These are phyloP conservation scores for Torymus aiolomorphi DNA, from an alignment of 2,888 invertebrate species.

Conservation along the genomic window DNA sequence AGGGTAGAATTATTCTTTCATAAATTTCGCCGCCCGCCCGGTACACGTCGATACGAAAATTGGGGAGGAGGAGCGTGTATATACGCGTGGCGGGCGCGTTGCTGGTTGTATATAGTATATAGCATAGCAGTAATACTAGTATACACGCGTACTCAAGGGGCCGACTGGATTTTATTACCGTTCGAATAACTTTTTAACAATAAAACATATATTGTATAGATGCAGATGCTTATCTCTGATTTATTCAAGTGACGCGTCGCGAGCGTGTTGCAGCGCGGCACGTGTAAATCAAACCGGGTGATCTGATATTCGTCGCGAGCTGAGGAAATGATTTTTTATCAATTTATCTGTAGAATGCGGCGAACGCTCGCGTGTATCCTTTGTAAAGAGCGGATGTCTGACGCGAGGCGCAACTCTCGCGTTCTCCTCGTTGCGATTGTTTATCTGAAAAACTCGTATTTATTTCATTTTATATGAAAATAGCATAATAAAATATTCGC, in stretches of 20 bases:
- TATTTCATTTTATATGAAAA: slow-evolving; percentile 22
- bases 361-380: too few species aligned
- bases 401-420: too few species aligned
- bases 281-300: slow-evolving; percentile 16
- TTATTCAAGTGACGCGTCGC: slow-evolving; percentile 8
- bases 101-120: not conserved
- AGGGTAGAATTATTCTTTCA: slow-evolving; percentile 35
- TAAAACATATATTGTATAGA: not conserved
- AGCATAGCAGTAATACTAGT: not conserved
- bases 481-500: slow-evolving; percentile 36
- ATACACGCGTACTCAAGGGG: not conserved
- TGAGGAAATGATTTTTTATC: slow-evolving; percentile 16
- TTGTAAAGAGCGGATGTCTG: too few species aligned
- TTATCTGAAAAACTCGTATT: not conserved
- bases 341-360: slow-evolving; percentile 9
- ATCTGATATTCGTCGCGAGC: not conserved
- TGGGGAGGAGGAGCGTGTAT: not conserved
- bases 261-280: not conserved
- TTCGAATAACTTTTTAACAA: not conserved
- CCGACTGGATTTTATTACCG: slow-evolving; percentile 7
- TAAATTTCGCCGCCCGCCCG: slow-evolving; percentile 19
- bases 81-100: too few species aligned
- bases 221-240: not conserved
- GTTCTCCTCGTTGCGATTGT: not conserved
- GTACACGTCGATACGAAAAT: slow-evolving; percentile 19